Evolutionary conservation across 35 echinoderm and acorn worm genomes (phyloP), one percentile per base, ranked within the genome.

Genomic region (Stichopus chloronotus): DNA sequence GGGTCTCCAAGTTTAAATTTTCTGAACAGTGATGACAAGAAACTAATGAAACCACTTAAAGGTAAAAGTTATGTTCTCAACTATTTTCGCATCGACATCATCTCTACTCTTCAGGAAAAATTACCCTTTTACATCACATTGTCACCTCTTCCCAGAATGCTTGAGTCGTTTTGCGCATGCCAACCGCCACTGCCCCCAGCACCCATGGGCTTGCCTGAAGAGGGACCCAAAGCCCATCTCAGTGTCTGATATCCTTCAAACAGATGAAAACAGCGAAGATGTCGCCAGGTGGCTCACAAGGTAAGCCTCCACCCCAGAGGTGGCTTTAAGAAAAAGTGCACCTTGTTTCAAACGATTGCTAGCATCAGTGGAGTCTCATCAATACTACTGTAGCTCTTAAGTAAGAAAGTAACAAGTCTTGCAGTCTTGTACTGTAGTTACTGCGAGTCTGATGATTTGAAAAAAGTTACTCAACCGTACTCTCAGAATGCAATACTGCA

Each of bases 161-260:
- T 6, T 17, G 57, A 96, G 93, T 52, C 94, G 97, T 63, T 99
- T 99, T 88, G 96, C 97, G 53, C 97, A 99, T 72, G 97, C 97
- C 13, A 99, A 99, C 83, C 91, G 97, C 85, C 97, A 99, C 72
- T 99, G 97, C 78, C 56, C 93, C 14, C 79, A 95, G 13, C 97
- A 99, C 82, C 97, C 97, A 23, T 96, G 92, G 60, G 93, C 95
- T 17, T 61, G 77, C 7, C 92, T 99, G 13, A 91, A 93, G 76
- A 78, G 97, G 79, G 94, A 95, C 14, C 56, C 81, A 6, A 93
- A 88, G 13, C 90, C 94, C 52, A 84, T 93, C 7, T 57, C 76
- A 20, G 61, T 96, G 4, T 87, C 86, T 4, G 93, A 92, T 5
- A 88, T 91, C 52, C 25, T 92, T 7, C 94, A 95, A 53, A 89